Percentiles rank a stretch among this genome's conserved stretches.
phyloP scores from a whole-genome alignment of 2,888 invertebrate genomes.

The Aphelenchoides bicaudatus region DNA sequence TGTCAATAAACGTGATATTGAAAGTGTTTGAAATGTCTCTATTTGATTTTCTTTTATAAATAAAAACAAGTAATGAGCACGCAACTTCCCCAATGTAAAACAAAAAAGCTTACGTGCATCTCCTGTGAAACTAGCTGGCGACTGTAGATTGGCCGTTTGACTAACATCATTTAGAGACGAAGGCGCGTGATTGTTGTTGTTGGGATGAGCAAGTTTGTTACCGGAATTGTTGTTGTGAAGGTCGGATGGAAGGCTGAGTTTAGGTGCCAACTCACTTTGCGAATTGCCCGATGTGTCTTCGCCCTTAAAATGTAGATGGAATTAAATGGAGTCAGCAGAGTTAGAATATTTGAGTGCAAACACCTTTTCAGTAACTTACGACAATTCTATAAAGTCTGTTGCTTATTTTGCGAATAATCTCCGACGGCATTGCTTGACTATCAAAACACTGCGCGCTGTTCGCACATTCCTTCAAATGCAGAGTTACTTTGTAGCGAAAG shows the following conservation, averaged over 20 bases:
- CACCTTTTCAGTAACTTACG: slow-evolving; percentile 13
- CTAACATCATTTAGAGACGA: slow-evolving; percentile 16
- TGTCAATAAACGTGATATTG: too few relatives aligned
- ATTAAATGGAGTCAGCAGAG: background rate
- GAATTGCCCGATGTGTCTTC: background rate
- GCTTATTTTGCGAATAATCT: slow-evolving; percentile 26
- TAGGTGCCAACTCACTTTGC: slow-evolving; percentile 12
- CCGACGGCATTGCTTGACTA: background rate
- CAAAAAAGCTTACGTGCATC: background rate
- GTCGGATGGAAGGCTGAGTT: slow-evolving; percentile 8
- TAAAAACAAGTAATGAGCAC: too few relatives aligned
- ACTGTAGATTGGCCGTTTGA: slow-evolving; percentile 3
- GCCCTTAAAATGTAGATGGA: slow-evolving; percentile 10
- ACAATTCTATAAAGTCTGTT: slow-evolving; percentile 25
- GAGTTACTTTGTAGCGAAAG: too few relatives aligned
- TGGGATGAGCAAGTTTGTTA: slow-evolving; percentile 1
- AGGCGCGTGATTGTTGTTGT: background rate
- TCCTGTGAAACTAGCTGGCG: background rate
- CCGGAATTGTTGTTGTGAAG: slow-evolving; percentile 11
- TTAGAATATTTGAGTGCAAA: background rate
- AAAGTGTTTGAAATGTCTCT: too few relatives aligned
- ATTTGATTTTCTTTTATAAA: too few relatives aligned
- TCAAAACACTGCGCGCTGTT: too few relatives aligned
- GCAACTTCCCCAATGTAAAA: too few relatives aligned
- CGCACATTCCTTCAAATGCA: too few relatives aligned